Evolutionary conservation across 1,140 invertebrate genomes (phyloP), one percentile per base, ranked within the genome.

Genomic region (Andrena cerasifolii): DNA sequence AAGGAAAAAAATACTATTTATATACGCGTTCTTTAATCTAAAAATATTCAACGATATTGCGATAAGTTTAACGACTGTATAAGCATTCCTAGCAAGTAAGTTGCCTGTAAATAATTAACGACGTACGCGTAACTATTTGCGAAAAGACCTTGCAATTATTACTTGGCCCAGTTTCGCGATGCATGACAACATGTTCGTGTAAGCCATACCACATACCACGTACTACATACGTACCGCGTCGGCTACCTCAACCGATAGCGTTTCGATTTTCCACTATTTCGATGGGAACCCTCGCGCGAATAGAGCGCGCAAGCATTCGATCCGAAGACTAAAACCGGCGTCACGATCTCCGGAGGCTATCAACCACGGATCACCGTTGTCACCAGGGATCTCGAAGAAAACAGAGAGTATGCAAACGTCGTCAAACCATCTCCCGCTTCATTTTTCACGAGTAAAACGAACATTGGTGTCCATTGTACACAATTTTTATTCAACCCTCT

Each of bases 1-100:
- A 83, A 83, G 47, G 14, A 49, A 67, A 51, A n/a, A 80, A 31
- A 33, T 80, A 72, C 59, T 84, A 84, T 84, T 80, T 84, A 84
- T 84, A 84, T 71, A 76, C 78, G 78, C 70, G 80, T 77, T 83
- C 59, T 67, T 61, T 72, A 68, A 56, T 61, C 53, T 65, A 51
- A 49, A 36, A 63, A 68, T 58, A 66, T 84, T 80, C 65, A 76
- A 79, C 74, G 51, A 26, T 71, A 67, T 67, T 49, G 63, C 49
- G 31, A 63, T 72, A 84, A 61, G 33, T 84, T 71, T 77, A 80
- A 72, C 82, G 56, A 84, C 56, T 77, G 72, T 68, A 47, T 84
- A 80, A 80, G 72, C 54, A 73, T 83, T 72, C 18, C 49, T 80
- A 80, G 77, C 49, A 21, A 14, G 26, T 85, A 85, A 84, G 82